These are phyloP conservation scores for Salminus brasiliensis DNA, from an alignment of 2,113 vertebrate genomes.

Conservation along the genomic window DNA sequence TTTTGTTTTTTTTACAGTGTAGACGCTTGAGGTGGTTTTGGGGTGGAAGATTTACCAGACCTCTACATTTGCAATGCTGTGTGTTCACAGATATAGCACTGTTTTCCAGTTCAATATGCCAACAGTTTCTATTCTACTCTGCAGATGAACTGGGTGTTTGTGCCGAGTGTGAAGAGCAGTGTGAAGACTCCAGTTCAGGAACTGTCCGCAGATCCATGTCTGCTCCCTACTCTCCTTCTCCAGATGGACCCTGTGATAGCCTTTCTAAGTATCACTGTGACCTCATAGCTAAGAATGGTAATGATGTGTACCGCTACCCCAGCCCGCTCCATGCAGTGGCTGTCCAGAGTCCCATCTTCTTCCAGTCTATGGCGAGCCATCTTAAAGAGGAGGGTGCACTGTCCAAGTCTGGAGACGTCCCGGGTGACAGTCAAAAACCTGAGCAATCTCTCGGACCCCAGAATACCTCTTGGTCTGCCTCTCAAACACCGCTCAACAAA, in stretches of 20 bases:
- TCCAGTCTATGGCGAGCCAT: constrained; percentile 76
- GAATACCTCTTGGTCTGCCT: constrained; percentile 65
- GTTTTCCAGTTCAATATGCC: constrained; percentile 11
- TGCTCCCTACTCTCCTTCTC: constrained; percentile 78
- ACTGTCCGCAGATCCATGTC: constrained; percentile 76
- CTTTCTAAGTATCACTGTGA: constrained; percentile 88
- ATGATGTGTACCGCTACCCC: constrained; percentile 86
- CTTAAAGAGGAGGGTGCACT: constrained; percentile 73
- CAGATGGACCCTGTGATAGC: constrained; percentile 79
- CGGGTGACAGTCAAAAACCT: constrained; percentile 66
- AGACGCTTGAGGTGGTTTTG: constrained; percentile 3
- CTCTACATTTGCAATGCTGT: neutral
- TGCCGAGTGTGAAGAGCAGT: constrained; percentile 80
- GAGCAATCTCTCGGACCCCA: constrained; percentile 64
- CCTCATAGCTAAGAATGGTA: constrained; percentile 85
- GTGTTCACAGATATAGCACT: neutral
- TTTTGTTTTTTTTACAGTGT: constrained; percentile 19
- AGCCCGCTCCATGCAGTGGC: constrained; percentile 89
- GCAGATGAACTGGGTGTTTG: constrained; percentile 84
- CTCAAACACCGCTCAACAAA: constrained; percentile 73
- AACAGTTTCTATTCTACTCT: constrained; percentile 56
- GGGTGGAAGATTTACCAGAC: neutral
- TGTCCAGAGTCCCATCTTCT: constrained; percentile 86
- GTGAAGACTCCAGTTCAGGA: constrained; percentile 74
- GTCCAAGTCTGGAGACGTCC: constrained; percentile 62